Base-by-base conservation (phyloP, 2,888 invertebrate species). In the Notocelia uddmanniana region DNA sequence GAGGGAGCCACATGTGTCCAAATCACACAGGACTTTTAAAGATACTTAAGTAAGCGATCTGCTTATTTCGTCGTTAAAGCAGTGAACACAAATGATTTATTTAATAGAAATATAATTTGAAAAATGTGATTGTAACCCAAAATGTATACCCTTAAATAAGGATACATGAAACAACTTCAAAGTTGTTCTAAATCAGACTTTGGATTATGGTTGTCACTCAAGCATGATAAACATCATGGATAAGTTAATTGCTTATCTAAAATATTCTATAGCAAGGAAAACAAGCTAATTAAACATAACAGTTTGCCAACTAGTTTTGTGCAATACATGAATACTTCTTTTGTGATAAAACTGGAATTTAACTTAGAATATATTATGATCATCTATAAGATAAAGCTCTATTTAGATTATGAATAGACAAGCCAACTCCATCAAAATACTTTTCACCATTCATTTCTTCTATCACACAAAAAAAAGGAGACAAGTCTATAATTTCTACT, bases 1-100 rank as follows among this genome's bases (percentile, higher is more conserved):
- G 66, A 54, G 70, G 50, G 31, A 59, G 37, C 59, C 71, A 67
- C 71, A 71, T 71, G 71, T 41, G 45, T 58, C 54, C 23, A 48
- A 26, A 31, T 50, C 26, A n/a, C 37, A 26, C 21, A 34, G 59
- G 26, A 23, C 54, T 18, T 57, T 71, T 23, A 15, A 58, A 66
- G 19, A 63, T n/a, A 54, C 34, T 59, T 60, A 18, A 71, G 71
- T 71, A 70, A 70, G 70, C 10, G 66, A 58, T 67, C 45, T 15
- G n/a, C 23, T 48, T 37, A 23, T 23, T n/a, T 21, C 54, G 19
- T 31, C 18, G 0, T 23, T 8, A 37, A 37, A 37, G 5, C 23
- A 19, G 63, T 52, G 15, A 34, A 50, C 13, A 48, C 15, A 41
- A 15, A n/a, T 45, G n/a, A 45, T 45, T 45, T 13, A 41, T 41